Percentiles rank a stretch among this genome's conserved stretches.
Conservation (phyloP, 2,113 vertebrate species). For the Alectura lathami region DNA sequence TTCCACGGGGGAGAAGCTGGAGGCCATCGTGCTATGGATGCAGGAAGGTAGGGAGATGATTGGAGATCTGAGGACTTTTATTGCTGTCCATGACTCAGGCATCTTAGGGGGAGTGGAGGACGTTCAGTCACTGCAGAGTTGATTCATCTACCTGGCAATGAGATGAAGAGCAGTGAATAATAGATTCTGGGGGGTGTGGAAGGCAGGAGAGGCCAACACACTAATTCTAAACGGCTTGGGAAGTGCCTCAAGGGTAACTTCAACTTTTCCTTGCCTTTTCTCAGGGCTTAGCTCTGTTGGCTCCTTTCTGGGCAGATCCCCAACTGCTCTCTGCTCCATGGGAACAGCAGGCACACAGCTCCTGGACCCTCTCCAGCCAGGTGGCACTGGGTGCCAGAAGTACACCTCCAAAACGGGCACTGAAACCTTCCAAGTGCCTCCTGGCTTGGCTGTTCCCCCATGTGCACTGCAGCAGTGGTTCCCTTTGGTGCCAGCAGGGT, state of each 20-base stretch:
- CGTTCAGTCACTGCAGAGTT: slow-evolving; percentile 32
- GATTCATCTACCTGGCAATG: slow-evolving; percentile 16
- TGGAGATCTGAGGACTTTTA: slow-evolving; percentile 1
- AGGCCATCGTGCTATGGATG: neutral
- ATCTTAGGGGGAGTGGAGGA: neutral
- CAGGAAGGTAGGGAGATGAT: slow-evolving; percentile 14
- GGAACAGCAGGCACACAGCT: neutral
- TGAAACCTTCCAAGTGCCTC: neutral
- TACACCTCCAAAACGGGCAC: fast-evolving
- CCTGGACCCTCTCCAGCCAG: neutral
- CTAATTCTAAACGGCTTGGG: neutral
- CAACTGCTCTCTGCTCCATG: neutral
- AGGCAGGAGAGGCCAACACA: neutral
- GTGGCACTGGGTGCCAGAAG: neutral
- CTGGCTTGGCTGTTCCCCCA: neutral
- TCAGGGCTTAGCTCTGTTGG: neutral
- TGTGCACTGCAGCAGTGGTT: neutral
- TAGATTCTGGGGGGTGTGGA: neutral
- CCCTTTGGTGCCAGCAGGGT: neutral
- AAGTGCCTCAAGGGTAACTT: neutral
- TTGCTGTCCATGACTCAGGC: neutral
- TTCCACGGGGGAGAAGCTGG: neutral
- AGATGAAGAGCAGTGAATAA: slow-evolving; percentile 12
- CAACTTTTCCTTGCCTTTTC: neutral
- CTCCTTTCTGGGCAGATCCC: neutral